Base-by-base conservation (phyloP, 2,797 vertebrate genomes). In the Xiphorhynchus erythropygius region DNA sequence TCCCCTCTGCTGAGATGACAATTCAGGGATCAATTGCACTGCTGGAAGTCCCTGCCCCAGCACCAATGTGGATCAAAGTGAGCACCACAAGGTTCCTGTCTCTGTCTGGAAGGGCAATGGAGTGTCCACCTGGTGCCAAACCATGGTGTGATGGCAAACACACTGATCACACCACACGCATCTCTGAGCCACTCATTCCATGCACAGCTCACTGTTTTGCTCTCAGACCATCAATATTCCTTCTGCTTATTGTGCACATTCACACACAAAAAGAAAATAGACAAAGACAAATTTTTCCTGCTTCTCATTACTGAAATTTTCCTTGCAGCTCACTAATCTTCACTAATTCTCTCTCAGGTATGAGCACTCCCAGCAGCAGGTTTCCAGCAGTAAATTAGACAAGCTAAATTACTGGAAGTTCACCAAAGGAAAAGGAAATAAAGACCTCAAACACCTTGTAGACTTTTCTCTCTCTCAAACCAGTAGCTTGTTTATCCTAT, bases 351-450 rank as follows among this genome's bases (percentile, higher is more conserved):
- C 75, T 89, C 69, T 30, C 68, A 89, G 91, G 84, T 94, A 68
- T 15, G 62, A 95, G 87, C 41, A 24, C 79, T 93, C 92, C 47
- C 92, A 87, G 47, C 89, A 95, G 93, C 89, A 91, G 79, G 82
- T 59, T 97, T 96, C 89, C 73, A 96, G 91, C 65, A 89, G 93
- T 62, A 96, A 96, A 96, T 94, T 74, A 92, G 89, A 65, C 86
- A 69, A 87, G 87, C 73, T 94, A 87, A 96, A 96, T 92, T 91
- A 91, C 90, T 96, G 82, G 65, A 95, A 93, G 92, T 93, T 96
- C 96, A 93, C 84, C 92, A 91, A 96, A 94, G 89, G 92, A 96
- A 94, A 94, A 96, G 89, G 93, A 97, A 97, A 96, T 93, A 85
- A 91, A 96, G 87, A 93, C 87, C 93, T 94, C 95, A 91, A 86